These are phyloP conservation scores for Emesis furor DNA, from an alignment of 2,888 invertebrate genomes.

Conservation along the genomic window DNA sequence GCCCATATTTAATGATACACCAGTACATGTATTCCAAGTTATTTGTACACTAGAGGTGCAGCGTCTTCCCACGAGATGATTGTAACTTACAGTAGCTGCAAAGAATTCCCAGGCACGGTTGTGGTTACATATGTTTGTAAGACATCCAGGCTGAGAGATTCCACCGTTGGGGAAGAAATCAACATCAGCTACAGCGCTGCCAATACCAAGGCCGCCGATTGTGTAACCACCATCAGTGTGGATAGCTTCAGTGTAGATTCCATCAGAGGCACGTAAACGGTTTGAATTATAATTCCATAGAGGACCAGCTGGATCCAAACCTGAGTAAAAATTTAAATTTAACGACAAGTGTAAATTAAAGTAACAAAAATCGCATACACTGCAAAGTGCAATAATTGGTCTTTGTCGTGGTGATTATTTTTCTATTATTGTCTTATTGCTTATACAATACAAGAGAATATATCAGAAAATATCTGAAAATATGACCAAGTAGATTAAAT, in stretches of 20 bases:
- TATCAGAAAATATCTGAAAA: too few relatives aligned
- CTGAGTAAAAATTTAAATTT: constrained; percentile 77
- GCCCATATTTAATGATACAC: constrained; percentile 77
- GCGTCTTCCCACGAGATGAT: constrained; percentile 77
- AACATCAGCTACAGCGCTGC: constrained; percentile 85
- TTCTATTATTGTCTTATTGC: too few relatives aligned
- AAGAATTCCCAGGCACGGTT: constrained; percentile 81
- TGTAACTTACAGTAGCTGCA: constrained; percentile 77
- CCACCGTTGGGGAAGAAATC: constrained; percentile 92
- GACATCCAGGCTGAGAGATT: constrained; percentile 80
- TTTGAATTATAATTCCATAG: constrained; percentile 80
- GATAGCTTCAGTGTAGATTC: constrained; percentile 83
- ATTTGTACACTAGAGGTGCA: constrained; percentile 77
- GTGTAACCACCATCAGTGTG: constrained; percentile 21
- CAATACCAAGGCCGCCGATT: constrained; percentile 79
- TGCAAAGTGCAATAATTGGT: too few relatives aligned
- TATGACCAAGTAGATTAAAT: too few relatives aligned
- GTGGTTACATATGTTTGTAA: constrained; percentile 79
- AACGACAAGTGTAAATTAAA: too few relatives aligned
- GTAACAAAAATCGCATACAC: too few relatives aligned
- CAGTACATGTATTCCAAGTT: constrained; percentile 77
- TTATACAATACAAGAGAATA: too few relatives aligned
- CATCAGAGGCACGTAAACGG: constrained; percentile 80
- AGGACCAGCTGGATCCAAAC: constrained; percentile 87
- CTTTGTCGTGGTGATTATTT: too few relatives aligned